A percentile compares a stretch with the other conserved stretches of the same genome.
Conservation (phyloP, 2,888 invertebrate genomes). For the Argyresthia goedartella region DNA sequence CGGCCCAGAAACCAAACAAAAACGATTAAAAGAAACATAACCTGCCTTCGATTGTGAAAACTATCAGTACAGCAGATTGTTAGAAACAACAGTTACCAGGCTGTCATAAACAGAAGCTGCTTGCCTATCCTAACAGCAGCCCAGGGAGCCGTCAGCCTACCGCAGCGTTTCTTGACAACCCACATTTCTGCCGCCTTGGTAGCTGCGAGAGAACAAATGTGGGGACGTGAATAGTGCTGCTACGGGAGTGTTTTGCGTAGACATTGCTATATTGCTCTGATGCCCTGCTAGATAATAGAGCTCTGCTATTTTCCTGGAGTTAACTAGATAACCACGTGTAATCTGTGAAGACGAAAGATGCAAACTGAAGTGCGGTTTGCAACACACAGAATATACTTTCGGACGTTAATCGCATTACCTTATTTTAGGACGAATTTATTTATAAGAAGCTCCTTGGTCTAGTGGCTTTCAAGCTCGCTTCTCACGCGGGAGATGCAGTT, state of each 20-base stretch:
- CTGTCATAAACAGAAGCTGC: not conserved
- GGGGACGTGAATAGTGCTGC: not conserved
- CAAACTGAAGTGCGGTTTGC: too few relatives aligned
- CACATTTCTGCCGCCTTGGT: not conserved
- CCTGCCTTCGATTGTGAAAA: too few relatives aligned
- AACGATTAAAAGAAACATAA: too few relatives aligned
- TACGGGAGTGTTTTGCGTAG: not conserved
- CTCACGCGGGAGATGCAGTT: too few relatives aligned
- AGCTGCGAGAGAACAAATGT: not conserved
- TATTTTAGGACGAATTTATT: too few relatives aligned
- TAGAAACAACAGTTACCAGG: not conserved
- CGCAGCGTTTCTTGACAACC: constrained; percentile 1
- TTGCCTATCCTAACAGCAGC: not conserved
- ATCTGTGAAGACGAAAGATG: too few relatives aligned
- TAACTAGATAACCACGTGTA: not conserved
- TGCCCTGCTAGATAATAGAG: not conserved
- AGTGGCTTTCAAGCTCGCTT: too few relatives aligned
- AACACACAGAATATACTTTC: too few relatives aligned
- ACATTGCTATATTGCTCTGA: not conserved
- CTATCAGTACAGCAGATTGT: too few relatives aligned
- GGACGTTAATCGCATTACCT: too few relatives aligned
- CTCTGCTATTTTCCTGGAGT: not conserved
- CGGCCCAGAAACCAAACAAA: too few relatives aligned
- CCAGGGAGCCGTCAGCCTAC: constrained; percentile 1
- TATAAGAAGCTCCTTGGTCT: too few relatives aligned